These are phyloP conservation scores for Poeciliopsis paucimaculata DNA, from an alignment of 2,797 vertebrate genomes.

Conservation along the genomic window DNA sequence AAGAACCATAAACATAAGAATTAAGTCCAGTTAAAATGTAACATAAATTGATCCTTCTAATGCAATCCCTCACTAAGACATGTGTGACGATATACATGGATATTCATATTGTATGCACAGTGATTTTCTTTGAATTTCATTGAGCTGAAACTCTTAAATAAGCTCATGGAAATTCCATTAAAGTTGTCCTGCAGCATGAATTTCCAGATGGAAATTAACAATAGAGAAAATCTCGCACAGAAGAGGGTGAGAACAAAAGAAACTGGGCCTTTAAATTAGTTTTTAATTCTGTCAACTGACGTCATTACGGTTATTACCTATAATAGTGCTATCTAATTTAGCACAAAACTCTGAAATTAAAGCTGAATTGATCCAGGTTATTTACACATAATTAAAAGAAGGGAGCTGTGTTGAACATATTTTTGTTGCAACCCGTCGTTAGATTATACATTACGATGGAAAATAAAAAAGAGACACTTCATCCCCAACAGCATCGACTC, in stretches of 20 bases:
- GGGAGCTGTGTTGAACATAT: background rate
- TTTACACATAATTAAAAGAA: background rate
- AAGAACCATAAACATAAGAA: background rate
- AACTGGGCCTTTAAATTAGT: background rate
- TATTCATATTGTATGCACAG: background rate
- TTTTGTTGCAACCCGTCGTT: background rate
- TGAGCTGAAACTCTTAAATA: background rate
- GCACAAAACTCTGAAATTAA: background rate
- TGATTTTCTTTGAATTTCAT: background rate
- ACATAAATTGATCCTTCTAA: background rate
- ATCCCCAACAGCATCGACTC: constrained; percentile 44
- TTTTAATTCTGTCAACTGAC: background rate
- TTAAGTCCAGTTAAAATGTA: background rate
- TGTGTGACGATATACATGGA: background rate
- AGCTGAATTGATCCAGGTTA: background rate
- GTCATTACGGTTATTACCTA: background rate
- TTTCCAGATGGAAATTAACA: background rate
- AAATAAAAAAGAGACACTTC: constrained; percentile 18
- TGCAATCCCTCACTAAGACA: background rate
- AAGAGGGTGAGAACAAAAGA: background rate
- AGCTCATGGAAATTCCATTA: constrained; percentile 6
- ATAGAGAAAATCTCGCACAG: background rate
- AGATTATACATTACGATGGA: background rate
- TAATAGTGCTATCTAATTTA: background rate
- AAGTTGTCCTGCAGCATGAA: background rate